phyloP scores from a whole-genome alignment of 37 sponge, comb jelly and placozoan species.

The Eunapius fragilis region DNA sequence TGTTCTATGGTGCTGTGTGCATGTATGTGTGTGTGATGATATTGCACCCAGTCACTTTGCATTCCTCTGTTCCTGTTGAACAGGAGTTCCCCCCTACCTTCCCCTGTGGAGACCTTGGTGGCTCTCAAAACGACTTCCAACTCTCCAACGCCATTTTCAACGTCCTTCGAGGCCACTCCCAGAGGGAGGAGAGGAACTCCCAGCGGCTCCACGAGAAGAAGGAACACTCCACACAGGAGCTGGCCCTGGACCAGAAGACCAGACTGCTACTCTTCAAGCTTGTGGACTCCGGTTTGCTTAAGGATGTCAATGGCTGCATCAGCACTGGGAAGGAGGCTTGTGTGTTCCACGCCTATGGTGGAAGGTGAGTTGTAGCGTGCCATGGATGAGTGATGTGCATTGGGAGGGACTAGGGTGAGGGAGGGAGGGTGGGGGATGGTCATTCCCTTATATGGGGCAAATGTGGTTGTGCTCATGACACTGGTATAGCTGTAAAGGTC shows the following conservation, averaged over 20 bases:
- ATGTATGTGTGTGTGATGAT: not conserved
- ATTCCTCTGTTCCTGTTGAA: not conserved
- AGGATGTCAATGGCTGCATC: slow-evolving; percentile 86
- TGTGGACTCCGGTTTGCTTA: slow-evolving; percentile 79
- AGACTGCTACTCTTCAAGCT: slow-evolving; percentile 89
- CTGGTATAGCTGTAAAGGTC: too few relatives aligned
- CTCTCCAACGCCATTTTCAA: slow-evolving; percentile 85
- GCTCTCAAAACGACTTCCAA: slow-evolving; percentile 57
- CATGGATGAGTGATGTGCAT: not conserved
- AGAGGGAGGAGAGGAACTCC: slow-evolving; percentile 69
- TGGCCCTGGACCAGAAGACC: slow-evolving; percentile 89
- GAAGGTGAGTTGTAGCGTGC: slow-evolving; percentile 43
- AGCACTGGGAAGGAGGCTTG: slow-evolving; percentile 96
- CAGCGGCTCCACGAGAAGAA: slow-evolving; percentile 87
- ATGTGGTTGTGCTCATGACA: too few relatives aligned
- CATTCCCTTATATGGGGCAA: too few relatives aligned
- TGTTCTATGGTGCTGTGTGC: not conserved
- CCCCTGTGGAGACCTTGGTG: slow-evolving; percentile 75
- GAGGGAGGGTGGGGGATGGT: too few relatives aligned
- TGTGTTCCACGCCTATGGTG: slow-evolving; percentile 90
- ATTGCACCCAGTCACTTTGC: not conserved
- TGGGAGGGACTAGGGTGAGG: too few relatives aligned
- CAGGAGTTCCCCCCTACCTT: slow-evolving; percentile 79
- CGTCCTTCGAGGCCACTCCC: slow-evolving; percentile 74
- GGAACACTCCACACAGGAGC: slow-evolving; percentile 88